Conservation (phyloP, 2,888 invertebrate species). For the Poecilobothrus nobilitatus region DNA sequence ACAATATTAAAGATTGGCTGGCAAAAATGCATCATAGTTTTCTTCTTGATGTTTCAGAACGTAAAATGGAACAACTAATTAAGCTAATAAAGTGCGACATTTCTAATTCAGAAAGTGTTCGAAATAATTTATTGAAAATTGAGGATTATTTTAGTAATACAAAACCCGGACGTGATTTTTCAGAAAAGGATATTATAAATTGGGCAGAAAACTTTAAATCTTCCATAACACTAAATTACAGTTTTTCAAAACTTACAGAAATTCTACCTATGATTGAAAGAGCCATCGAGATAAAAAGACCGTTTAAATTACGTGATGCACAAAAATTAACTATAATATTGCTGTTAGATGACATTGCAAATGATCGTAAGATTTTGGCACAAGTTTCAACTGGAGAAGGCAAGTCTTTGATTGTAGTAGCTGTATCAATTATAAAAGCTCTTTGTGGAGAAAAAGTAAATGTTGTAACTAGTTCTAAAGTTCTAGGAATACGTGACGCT, state of each 20-base stretch:
- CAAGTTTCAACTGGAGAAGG: constrained; percentile 4
- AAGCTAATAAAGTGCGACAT: background rate
- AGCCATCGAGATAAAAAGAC: background rate
- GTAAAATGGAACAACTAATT: background rate
- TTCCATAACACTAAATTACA: no score
- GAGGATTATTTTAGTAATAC: background rate
- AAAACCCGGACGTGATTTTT: background rate
- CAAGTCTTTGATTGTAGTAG: background rate
- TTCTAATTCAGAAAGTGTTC: background rate
- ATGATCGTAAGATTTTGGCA: background rate
- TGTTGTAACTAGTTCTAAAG: background rate
- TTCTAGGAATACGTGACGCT: background rate
- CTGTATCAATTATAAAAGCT: background rate
- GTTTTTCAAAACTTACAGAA: no score
- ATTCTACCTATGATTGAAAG: background rate
- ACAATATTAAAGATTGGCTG: background rate
- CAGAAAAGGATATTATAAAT: background rate
- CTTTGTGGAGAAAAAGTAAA: background rate
- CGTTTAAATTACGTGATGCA: background rate
- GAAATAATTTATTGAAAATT: background rate
- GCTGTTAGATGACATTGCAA: background rate
- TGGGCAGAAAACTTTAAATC: background rate
- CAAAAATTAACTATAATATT: background rate
- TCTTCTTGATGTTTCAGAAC: background rate
- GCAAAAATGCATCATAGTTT: background rate